phyloP scores from a whole-genome alignment of 2,888 invertebrate genomes.

The Zygothrica quintamaculata region DNA sequence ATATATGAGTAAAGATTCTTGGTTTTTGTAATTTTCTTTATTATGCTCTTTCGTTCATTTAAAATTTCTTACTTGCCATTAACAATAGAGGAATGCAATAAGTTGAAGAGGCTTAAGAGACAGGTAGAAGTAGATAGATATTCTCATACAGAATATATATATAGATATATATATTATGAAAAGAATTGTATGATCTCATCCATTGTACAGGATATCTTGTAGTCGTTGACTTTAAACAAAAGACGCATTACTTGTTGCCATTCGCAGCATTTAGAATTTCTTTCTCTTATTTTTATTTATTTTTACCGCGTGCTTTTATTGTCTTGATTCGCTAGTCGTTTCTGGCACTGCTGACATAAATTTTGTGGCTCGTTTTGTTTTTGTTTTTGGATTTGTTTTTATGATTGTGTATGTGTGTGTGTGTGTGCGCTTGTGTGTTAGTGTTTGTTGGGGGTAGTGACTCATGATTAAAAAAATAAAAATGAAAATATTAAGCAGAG shows the following conservation, averaged over 20 bases:
- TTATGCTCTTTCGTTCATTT: constrained; percentile 13
- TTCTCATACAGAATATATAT: too few relatives aligned
- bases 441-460: constrained; percentile 52
- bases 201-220: not conserved
- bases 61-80: not conserved
- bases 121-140: too few relatives aligned
- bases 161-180: too few relatives aligned
- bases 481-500: constrained; percentile 31
- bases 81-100: too few relatives aligned
- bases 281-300: constrained; percentile 46
- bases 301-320: constrained; percentile 72
- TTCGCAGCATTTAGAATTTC: constrained; percentile 61
- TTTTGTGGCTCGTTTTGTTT: constrained; percentile 58
- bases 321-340: constrained; percentile 57
- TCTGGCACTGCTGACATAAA: constrained; percentile 81
- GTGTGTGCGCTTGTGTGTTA: too few relatives aligned
- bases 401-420: too few relatives aligned
- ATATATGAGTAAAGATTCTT: constrained; percentile 16
- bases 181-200: not conserved
- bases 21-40: constrained; percentile 29
- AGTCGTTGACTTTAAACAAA: too few relatives aligned
- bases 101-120: too few relatives aligned
- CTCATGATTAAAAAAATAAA: constrained; percentile 61
- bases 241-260: not conserved
- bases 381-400: constrained; percentile 33